Evolutionary conservation across 2,888 invertebrate genomes (phyloP).

Genomic region (Drosophila falleni): DNA sequence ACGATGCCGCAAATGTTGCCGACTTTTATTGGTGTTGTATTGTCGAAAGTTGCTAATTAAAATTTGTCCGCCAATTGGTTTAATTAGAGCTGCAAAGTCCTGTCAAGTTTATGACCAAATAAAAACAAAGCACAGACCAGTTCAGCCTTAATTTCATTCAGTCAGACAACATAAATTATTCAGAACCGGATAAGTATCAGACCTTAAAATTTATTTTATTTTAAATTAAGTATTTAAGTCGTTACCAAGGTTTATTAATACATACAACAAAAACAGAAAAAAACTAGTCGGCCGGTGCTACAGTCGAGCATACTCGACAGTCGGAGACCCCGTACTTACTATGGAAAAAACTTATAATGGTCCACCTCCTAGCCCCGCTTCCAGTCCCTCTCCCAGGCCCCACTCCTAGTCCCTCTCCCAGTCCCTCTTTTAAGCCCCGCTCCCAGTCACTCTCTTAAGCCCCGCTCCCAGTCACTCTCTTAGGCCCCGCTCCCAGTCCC

Average conservation of each 20-base stretch:
- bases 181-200: slow-evolving; percentile 3
- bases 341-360: no score
- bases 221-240: slow-evolving; percentile 2
- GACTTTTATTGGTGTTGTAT: slow-evolving; percentile 49
- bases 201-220: slow-evolving; percentile 8
- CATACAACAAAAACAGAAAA: background rate
- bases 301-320: no score
- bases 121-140: slow-evolving; percentile 41
- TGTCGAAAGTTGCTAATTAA: slow-evolving; percentile 65
- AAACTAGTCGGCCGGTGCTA: no score
- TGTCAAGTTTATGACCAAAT: slow-evolving; percentile 53
- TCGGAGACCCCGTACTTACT: no score
- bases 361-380: no score
- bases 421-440: no score
- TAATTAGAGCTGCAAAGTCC: slow-evolving; percentile 67
- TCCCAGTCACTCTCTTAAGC: no score
- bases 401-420: no score
- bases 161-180: slow-evolving; percentile 23
- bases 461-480: no score
- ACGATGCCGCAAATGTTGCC: slow-evolving; percentile 52
- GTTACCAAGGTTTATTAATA: slow-evolving; percentile 3
- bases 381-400: no score
- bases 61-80: slow-evolving; percentile 71
- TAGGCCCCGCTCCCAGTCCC: no score
- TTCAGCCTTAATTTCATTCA: slow-evolving; percentile 27